phyloP scores from a whole-genome alignment of 2,888 invertebrate genomes.

The Notodonta dromedarius region DNA sequence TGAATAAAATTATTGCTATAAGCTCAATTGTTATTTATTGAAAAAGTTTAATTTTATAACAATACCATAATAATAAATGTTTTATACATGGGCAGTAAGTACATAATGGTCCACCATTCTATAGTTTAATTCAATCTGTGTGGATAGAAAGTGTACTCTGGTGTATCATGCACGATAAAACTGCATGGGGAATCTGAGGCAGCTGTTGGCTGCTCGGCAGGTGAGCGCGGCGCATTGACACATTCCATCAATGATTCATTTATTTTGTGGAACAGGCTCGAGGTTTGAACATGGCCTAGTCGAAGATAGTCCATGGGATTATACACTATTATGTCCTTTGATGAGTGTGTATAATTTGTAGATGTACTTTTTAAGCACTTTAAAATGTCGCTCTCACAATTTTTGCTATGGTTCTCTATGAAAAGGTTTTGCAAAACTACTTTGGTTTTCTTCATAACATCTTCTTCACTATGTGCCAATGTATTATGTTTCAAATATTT shows the following conservation, averaged over 20 bases:
- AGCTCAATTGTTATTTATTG: no score
- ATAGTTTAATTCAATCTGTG: constrained; percentile 56
- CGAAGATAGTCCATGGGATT: constrained; percentile 55
- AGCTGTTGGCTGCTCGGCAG: constrained; percentile 12
- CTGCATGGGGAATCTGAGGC: constrained; percentile 21
- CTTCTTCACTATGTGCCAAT: constrained; percentile 46
- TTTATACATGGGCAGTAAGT: no score
- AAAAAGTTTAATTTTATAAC: no score
- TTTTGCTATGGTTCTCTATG: constrained; percentile 37
- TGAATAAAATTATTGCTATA: no score
- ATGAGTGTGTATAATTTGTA: constrained; percentile 16
- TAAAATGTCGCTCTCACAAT: constrained; percentile 36
- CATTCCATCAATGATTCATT: constrained; percentile 12
- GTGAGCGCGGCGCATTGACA: constrained; percentile 7
- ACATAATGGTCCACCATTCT: no score
- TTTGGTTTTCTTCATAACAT: constrained; percentile 49
- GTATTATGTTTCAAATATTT: constrained; percentile 46
- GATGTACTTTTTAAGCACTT: constrained; percentile 28
- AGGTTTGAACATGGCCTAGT: constrained; percentile 29
- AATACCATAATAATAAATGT: no score
- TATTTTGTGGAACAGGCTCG: constrained; percentile 10
- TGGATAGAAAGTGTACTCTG: constrained; percentile 67
- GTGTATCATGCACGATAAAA: constrained; percentile 50
- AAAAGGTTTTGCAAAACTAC: constrained; percentile 46
- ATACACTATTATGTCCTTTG: constrained; percentile 39